Conservation (phyloP, 1,140 invertebrate species). For the Drosophila jambulina region DNA sequence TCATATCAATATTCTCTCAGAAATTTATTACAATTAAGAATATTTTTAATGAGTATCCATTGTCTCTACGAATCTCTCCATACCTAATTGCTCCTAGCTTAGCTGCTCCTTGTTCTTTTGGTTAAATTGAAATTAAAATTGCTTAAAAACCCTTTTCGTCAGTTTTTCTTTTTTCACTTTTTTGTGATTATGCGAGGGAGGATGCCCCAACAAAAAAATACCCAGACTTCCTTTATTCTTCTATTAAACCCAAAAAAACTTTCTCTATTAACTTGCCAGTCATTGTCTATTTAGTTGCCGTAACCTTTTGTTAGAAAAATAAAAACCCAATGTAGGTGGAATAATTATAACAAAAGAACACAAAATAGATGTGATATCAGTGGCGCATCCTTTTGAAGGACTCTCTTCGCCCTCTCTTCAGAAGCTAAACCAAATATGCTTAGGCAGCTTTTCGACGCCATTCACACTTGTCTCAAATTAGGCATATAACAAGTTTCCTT, state of each 20-base stretch:
- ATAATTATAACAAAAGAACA: constrained; percentile 28
- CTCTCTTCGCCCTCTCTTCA: background rate
- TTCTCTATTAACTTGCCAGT: constrained; percentile 11
- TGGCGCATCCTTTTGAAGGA: constrained; percentile 27
- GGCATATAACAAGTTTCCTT: constrained; percentile 53
- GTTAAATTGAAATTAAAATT: constrained; percentile 73
- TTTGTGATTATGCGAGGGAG: constrained; percentile 6
- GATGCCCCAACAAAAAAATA: background rate
- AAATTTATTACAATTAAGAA: too few relatives aligned
- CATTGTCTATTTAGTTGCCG: constrained; percentile 16
- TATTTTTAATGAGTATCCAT: background rate
- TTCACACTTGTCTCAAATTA: constrained; percentile 51
- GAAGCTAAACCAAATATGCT: constrained; percentile 40
- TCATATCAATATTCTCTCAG: background rate
- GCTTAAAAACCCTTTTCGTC: constrained; percentile 49
- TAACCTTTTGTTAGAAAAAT: constrained; percentile 19
- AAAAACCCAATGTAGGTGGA: constrained; percentile 2
- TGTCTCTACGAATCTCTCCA: background rate
- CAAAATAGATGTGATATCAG: constrained; percentile 1
- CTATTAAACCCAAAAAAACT: constrained; percentile 26
- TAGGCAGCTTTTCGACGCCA: constrained; percentile 22
- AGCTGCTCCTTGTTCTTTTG: constrained; percentile 16
- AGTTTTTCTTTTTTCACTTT: background rate
- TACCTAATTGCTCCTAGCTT: background rate
- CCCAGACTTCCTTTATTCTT: constrained; percentile 7